Conservation (phyloP, 2,113 vertebrate genomes). For the Phocoena sinus region DNA sequence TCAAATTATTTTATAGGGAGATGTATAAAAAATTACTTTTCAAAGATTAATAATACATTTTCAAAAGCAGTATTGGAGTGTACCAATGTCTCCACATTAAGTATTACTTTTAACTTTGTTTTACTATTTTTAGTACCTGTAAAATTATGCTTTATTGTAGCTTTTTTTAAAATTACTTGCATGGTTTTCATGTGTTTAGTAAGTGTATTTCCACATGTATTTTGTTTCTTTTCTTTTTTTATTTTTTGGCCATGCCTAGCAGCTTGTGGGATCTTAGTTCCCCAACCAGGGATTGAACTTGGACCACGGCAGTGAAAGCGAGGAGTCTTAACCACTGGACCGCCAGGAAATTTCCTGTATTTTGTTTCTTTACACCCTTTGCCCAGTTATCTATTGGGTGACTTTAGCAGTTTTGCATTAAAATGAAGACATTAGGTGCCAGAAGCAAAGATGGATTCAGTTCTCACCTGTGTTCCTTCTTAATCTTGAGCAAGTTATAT, state of each 20-base stretch:
- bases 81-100: neutral
- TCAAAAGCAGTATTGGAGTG: neutral
- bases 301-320: neutral
- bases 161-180: neutral
- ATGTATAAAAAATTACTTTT: neutral
- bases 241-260: too few relatives aligned
- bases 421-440: neutral
- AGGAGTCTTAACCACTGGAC: neutral
- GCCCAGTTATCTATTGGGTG: neutral
- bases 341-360: neutral
- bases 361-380: neutral
- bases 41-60: neutral
- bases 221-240: neutral
- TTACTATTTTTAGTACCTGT: neutral
- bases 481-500: neutral
- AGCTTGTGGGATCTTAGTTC: neutral
- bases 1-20: neutral
- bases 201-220: neutral
- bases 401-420: neutral
- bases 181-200: neutral
- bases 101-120: neutral
- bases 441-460: neutral
- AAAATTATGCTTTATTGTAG: neutral
- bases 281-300: neutral
- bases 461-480: neutral